A percentile compares a stretch with the other conserved stretches of the same genome.
phyloP scores from a whole-genome alignment of 2,888 invertebrate species.

The Epinotia brunnichana region DNA sequence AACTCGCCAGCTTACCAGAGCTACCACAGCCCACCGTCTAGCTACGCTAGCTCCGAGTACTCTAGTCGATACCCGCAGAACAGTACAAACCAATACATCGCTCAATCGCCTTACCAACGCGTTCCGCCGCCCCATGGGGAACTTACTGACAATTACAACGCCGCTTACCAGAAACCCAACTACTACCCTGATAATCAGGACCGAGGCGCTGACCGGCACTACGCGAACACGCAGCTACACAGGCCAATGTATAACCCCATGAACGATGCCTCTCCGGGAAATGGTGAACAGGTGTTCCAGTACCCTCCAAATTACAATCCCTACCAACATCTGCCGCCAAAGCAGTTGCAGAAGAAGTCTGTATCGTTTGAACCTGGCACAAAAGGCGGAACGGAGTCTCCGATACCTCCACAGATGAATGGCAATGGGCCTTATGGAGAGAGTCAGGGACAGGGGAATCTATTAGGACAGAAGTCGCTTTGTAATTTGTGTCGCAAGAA shows the following conservation, averaged over 20 bases:
- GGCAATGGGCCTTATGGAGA: constrained; percentile 64
- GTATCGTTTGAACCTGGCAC: constrained; percentile 90
- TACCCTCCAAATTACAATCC: constrained; percentile 77
- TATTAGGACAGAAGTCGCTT: constrained; percentile 82
- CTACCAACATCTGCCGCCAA: constrained; percentile 86
- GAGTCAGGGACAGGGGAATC: constrained; percentile 59
- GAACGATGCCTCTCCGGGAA: constrained; percentile 57
- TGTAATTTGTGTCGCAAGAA: constrained; percentile 96
- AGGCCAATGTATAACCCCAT: constrained; percentile 72
- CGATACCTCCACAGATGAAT: constrained; percentile 72
- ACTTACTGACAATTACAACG: constrained; percentile 68
- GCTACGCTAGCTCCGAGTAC: constrained; percentile 76
- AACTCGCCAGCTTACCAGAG: constrained; percentile 76
- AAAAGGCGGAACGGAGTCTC: constrained; percentile 85
- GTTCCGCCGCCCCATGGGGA: constrained; percentile 85
- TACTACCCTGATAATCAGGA: constrained; percentile 69
- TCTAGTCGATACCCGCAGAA: constrained; percentile 80
- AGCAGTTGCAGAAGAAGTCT: constrained; percentile 86
- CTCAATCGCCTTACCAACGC: constrained; percentile 83
- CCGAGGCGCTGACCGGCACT: constrained; percentile 66
- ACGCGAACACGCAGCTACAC: constrained; percentile 68
- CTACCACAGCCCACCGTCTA: constrained; percentile 81
- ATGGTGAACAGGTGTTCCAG: constrained; percentile 65
- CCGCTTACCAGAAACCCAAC: constrained; percentile 70
- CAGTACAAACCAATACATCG: constrained; percentile 66